Conservation (phyloP, 1,140 invertebrate genomes). For the Paraescarpia echinospica region DNA sequence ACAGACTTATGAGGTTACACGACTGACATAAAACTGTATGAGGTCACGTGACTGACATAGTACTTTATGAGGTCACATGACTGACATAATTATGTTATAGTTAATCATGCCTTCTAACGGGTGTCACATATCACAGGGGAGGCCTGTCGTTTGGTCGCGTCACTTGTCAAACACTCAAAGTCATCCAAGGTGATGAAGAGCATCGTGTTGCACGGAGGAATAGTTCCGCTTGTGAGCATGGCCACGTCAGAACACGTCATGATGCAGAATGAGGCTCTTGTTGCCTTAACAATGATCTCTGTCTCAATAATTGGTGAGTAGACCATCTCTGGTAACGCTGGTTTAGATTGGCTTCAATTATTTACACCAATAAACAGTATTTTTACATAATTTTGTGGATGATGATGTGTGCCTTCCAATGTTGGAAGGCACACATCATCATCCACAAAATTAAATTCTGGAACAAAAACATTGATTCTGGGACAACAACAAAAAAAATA, state of each 20-base stretch:
- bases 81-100: neutral
- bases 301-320: conserved; percentile 46
- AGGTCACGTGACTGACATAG: too few relatives aligned
- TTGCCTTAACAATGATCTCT: conserved; percentile 55
- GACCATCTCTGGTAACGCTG: neutral
- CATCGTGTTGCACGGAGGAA: conserved; percentile 69
- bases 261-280: conserved; percentile 83
- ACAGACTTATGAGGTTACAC: neutral
- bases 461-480: too few relatives aligned
- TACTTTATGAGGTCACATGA: neutral
- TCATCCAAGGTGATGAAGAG: conserved; percentile 65
- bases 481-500: too few relatives aligned
- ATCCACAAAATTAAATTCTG: too few relatives aligned
- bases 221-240: conserved; percentile 78
- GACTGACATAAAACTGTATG: neutral
- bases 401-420: too few relatives aligned
- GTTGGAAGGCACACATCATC: too few relatives aligned
- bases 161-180: conserved; percentile 75
- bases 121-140: conserved; percentile 63
- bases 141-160: conserved; percentile 78
- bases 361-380: too few relatives aligned
- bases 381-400: too few relatives aligned
- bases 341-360: neutral
- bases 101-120: neutral
- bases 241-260: conserved; percentile 75